Evolutionary conservation across 2,888 invertebrate species (phyloP), one percentile per base, ranked within the genome.

Genomic region (Apodemia zela): DNA sequence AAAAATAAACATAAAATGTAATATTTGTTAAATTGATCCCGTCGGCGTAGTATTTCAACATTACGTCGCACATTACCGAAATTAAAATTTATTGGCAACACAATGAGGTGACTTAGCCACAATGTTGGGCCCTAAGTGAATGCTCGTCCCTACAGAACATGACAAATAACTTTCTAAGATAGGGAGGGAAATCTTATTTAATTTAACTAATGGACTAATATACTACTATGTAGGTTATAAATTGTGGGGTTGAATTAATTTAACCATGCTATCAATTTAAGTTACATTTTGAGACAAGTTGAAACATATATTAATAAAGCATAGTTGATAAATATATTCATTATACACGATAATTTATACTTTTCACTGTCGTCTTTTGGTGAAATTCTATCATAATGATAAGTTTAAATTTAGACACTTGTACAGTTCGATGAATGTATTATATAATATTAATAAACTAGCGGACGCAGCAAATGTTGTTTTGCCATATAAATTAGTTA

Each of bases 181-280:
- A 79, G 85, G 85, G 85, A 79, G 86, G 81, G 83, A 82, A 85
- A 85, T 87, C 85, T 87, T 87, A 78, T 79, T 83, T 88, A 87
- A 89, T 90, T 87, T 88, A 84, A 87, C 86, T 89, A 89, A 90
- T 90, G 89, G 85, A 84, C 79, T 81, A 78, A 82, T 79, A 81
- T 82, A 67, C 61, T 67, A 61, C 63, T 64, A 65, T 63, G 61
- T 65, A 66, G 29, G 33, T 57, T 63, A 63, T 59, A 63, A 59
- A 42, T 63, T 63, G 47, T 29, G 59, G 54, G 62, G 58, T 63
- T 47, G 35, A 29, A 59, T 29, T 63, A 33, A 45, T 63, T 54
- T 45, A 42, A 54, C 57, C 25, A 29, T 15, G 29, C 33, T 21
- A 47, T 29, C 45, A 57, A 45, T 45, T 58, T n/a, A 62, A 6